Base-by-base conservation (phyloP, 1,140 invertebrate species). In the Pseudomyrmex cubaensis region DNA sequence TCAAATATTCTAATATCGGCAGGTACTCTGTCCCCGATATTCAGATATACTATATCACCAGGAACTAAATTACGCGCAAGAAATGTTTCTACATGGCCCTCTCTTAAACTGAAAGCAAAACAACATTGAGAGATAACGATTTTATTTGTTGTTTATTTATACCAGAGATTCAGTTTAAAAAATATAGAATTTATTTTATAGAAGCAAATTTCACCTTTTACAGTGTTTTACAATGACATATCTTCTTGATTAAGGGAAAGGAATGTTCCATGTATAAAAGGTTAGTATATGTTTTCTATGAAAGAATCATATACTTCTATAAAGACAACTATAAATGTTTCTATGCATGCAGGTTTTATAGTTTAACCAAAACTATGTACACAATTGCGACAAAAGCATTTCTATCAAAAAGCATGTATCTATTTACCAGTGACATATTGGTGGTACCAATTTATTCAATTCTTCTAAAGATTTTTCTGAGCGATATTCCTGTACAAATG, bases 401-500 rank as follows among this genome's bases (percentile, higher is more conserved):
- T 35, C 3, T 48, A 73, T 54, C 20, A 72, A 56, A 20, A 62
- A 76, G 22, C 54, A 61, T 9, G 35, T 62, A 56, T 91, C 78
- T 90, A 88, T 92, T 95, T 93, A 97, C 97, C 97, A 98, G 93
- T 97, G 97, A 91, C 97, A 98, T 88, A 97, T 95, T n/a, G 97
- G 97, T 75, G 97, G 99, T 63, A 99, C 98, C 70, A 99, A 95
- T 95, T 99, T 99, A 86, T 98, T 99, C n/a, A 99, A 95, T 94
- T 99, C 99, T 94, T 99, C 97, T 9, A 99, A 94, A n/a, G 99
- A 99, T 94, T 99, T 99, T 95, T 99, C 99, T n/a, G 99, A 99
- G 86, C 99, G 96, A 94, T 99, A 99, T 95, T 99, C 99, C 96
- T 99, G 99, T 82, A 99, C 97, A 95, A 99, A 99, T 62, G 99